Conservation (phyloP, 2,888 invertebrate genomes). For the Julus scanicus region DNA sequence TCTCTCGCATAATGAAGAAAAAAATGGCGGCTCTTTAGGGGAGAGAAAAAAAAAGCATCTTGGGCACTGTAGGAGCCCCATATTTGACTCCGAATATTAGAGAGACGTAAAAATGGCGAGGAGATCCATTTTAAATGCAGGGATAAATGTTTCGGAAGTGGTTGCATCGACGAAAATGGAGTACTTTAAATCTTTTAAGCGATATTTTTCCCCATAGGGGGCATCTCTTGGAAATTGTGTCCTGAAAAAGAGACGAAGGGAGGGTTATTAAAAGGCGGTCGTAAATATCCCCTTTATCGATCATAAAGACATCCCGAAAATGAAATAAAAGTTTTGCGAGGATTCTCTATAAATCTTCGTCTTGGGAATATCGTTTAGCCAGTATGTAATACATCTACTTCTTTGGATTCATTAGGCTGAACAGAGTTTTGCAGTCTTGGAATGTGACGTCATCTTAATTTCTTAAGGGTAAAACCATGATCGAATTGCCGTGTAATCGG, state of each 20-base stretch:
- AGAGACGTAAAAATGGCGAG: conserved; percentile 44
- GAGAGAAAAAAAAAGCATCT: not conserved
- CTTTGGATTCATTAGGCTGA: not conserved
- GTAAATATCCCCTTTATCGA: conserved; percentile 40
- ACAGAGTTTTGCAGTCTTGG: too few relatives aligned
- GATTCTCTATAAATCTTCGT: not conserved
- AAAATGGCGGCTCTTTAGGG: not conserved
- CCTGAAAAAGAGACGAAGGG: conserved; percentile 18
- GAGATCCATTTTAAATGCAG: conserved; percentile 38
- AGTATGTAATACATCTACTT: too few relatives aligned
- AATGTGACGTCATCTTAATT: too few relatives aligned
- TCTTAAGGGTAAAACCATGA: too few relatives aligned
- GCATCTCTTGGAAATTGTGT: conserved; percentile 26
- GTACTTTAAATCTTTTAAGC: conserved; percentile 47
- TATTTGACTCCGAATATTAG: conserved; percentile 31
- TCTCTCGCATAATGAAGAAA: conserved; percentile 33
- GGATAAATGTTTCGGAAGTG: conserved; percentile 47
- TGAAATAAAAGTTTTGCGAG: not conserved
- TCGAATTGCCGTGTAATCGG: too few relatives aligned
- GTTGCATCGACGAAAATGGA: conserved; percentile 43
- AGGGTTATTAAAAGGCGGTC: conserved; percentile 6
- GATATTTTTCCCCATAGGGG: conserved; percentile 45
- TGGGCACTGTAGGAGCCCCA: not conserved
- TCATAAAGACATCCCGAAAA: conserved; percentile 43
- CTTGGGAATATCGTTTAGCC: not conserved